phyloP scores from a whole-genome alignment of 1,140 invertebrate genomes.

The Euschistus heros region DNA sequence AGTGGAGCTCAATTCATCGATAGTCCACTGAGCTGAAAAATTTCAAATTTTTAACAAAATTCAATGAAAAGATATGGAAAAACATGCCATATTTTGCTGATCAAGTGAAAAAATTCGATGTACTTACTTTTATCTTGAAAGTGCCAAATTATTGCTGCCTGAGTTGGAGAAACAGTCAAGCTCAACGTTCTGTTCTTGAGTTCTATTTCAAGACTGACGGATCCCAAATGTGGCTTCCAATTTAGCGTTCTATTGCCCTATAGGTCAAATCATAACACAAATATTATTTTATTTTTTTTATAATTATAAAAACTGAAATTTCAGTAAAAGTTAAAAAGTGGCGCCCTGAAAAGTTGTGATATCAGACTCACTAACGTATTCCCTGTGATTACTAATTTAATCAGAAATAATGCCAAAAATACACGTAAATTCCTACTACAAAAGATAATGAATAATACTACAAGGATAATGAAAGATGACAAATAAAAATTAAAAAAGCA shows the following conservation, averaged over 20 bases:
- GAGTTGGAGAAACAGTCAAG: slow-evolving; percentile 80
- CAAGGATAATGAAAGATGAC: no score
- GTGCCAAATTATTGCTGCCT: slow-evolving; percentile 89
- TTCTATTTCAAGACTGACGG: slow-evolving; percentile 85
- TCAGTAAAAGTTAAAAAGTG: no score
- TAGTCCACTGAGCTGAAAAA: slow-evolving; percentile 57
- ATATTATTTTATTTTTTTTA: slow-evolving; percentile 1
- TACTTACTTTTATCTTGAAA: slow-evolving; percentile 77
- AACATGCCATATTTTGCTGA: neutral
- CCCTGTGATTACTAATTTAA: no score
- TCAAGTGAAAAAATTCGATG: slow-evolving; percentile 12
- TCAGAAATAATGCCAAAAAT: no score
- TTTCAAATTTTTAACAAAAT: neutral
- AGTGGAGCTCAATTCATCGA: slow-evolving; percentile 70
- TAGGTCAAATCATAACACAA: slow-evolving; percentile 19
- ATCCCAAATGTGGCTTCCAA: slow-evolving; percentile 89
- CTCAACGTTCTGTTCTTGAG: slow-evolving; percentile 69
- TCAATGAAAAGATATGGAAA: no score
- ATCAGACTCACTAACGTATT: no score
- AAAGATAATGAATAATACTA: no score
- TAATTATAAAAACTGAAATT: no score
- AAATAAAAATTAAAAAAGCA: no score
- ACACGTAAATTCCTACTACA: no score
- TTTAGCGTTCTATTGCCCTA: slow-evolving; percentile 78
- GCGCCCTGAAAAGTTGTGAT: no score